Evolutionary conservation across 2,888 invertebrate genomes (phyloP).

Genomic region (Epinotia nisella): DNA sequence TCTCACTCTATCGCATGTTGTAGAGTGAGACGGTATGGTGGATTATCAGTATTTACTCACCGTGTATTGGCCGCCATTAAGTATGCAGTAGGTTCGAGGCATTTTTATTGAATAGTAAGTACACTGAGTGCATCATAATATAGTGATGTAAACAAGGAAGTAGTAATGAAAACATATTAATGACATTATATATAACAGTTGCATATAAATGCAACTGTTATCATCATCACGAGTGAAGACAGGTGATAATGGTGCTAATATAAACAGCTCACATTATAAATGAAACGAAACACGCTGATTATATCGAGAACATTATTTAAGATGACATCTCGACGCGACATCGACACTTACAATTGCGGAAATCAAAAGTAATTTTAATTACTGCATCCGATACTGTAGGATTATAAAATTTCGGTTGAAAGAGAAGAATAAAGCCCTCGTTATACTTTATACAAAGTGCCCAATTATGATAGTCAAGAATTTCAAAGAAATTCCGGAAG

Average conservation of each 20-base stretch:
- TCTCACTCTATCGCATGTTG: too few species aligned
- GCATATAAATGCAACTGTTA: too few species aligned
- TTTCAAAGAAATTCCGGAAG: conserved; percentile 19
- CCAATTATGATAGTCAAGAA: background rate
- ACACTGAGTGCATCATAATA: conserved; percentile 10
- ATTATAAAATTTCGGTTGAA: background rate
- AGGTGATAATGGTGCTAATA: conserved; percentile 31
- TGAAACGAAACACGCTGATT: background rate
- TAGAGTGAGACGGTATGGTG: too few species aligned
- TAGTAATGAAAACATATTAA: conserved; percentile 6
- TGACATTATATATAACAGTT: conserved; percentile 8
- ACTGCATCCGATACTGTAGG: background rate
- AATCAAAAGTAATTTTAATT: background rate
- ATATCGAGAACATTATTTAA: background rate
- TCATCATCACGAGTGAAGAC: conserved; percentile 19
- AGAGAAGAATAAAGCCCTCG: background rate
- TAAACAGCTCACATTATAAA: conserved; percentile 12
- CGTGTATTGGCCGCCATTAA: too few species aligned
- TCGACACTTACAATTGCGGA: background rate
- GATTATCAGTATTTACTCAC: too few species aligned
- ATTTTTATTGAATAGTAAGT: conserved; percentile 6
- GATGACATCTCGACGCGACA: too few species aligned
- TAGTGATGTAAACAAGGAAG: conserved; percentile 13
- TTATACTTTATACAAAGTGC: conserved; percentile 26
- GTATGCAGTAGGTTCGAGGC: background rate